phyloP scores from a whole-genome alignment of 2,113 vertebrate species.

The Eurystomus gularis region DNA sequence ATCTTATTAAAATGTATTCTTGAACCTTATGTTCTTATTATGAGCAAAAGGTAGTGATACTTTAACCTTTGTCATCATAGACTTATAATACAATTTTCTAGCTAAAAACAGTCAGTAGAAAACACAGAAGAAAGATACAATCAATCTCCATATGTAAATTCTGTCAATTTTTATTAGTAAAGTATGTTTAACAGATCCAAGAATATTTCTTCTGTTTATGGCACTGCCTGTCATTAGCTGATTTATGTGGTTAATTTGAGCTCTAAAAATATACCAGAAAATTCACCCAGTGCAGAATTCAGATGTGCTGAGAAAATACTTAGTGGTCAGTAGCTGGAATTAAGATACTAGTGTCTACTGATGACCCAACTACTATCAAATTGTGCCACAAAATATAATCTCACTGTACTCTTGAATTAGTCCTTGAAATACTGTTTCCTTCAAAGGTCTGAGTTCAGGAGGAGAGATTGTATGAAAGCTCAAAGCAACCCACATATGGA shows the following conservation, averaged over 20 bases:
- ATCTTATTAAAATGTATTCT: background rate
- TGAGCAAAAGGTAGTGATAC: background rate
- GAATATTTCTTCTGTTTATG: background rate
- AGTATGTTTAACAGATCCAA: background rate
- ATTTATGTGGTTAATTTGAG: background rate
- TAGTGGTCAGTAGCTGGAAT: background rate
- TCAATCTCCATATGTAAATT: background rate
- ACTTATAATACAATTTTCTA: background rate
- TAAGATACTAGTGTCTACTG: background rate
- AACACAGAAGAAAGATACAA: background rate
- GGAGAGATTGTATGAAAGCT: background rate
- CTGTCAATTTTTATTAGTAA: background rate
- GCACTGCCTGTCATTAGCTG: background rate
- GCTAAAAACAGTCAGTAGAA: background rate
- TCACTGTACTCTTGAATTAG: background rate
- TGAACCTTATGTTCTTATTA: background rate
- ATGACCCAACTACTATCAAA: background rate
- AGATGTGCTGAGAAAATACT: background rate
- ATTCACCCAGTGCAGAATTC: background rate
- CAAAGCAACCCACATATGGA: background rate
- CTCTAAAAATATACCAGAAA: background rate
- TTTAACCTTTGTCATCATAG: background rate
- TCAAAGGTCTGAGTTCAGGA: background rate
- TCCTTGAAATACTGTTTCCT: background rate
- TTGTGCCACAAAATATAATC: background rate